These are phyloP conservation scores for Maconellicoccus hirsutus DNA, from an alignment of 1,140 invertebrate species.

Conservation along the genomic window DNA sequence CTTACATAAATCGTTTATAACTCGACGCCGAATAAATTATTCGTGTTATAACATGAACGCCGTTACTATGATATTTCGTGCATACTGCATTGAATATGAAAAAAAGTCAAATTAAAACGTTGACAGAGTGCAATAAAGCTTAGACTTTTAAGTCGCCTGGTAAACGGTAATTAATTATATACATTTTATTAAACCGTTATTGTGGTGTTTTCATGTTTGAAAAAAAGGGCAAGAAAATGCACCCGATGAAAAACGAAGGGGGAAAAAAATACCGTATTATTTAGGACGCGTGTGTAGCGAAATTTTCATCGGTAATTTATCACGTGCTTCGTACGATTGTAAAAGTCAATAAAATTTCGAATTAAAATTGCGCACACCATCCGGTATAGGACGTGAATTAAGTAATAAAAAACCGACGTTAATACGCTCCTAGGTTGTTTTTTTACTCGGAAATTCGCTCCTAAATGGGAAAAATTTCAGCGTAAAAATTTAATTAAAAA, in stretches of 20 bases:
- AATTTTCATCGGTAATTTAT: conserved; percentile 14
- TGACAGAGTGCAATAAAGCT: no score
- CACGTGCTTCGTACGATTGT: background rate
- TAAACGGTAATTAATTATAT: no score
- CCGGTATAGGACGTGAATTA: background rate
- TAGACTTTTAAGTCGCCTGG: no score
- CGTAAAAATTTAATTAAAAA: background rate
- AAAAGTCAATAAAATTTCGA: background rate
- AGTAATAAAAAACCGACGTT: background rate
- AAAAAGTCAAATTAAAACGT: no score
- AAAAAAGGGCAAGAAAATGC: no score
- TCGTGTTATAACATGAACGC: background rate
- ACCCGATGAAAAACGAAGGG: no score
- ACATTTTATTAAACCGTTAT: no score
- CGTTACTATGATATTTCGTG: no score
- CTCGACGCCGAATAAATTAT: background rate
- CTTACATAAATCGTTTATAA: background rate
- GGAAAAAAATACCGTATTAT: no score
- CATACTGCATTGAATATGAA: no score
- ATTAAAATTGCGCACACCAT: background rate
- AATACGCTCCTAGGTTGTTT: background rate
- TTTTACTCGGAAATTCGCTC: background rate
- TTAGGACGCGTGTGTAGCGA: background rate
- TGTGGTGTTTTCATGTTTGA: no score
- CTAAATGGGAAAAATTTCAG: background rate